phyloP scores from a whole-genome alignment of 2,113 vertebrate species.

The Cynoglossus semilaevis region DNA sequence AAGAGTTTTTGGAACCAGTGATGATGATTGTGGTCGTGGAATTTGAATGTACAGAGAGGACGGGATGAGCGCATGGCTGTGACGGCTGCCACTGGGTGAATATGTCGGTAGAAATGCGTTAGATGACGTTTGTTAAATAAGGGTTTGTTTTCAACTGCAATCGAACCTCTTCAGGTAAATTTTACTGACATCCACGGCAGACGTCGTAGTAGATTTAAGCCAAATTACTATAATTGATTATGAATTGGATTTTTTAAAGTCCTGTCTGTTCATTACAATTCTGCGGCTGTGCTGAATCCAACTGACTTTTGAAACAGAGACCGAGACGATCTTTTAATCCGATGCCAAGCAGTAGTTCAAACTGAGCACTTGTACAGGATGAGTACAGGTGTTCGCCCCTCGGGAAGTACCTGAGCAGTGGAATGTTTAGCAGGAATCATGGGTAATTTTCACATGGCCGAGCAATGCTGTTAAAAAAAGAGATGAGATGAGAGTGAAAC shows the following conservation, averaged over 20 bases:
- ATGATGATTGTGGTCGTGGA: too few relatives aligned
- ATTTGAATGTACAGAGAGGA: conserved; percentile 38
- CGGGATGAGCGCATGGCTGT: conserved; percentile 16
- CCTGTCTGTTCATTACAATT: conserved; percentile 55
- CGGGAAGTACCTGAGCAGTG: conserved; percentile 18
- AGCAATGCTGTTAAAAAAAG: conserved; percentile 20
- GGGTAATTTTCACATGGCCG: conserved; percentile 7
- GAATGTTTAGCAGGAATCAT: conserved; percentile 7
- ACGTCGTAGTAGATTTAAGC: conserved; percentile 8
- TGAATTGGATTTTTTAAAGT: conserved; percentile 27
- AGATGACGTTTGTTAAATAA: neutral
- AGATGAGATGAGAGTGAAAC: conserved; percentile 27
- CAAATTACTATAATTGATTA: conserved; percentile 27
- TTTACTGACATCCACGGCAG: conserved; percentile 22
- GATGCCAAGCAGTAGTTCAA: conserved; percentile 47
- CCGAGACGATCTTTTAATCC: conserved; percentile 27
- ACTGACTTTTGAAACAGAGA: conserved; percentile 49
- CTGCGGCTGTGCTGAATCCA: conserved; percentile 51
- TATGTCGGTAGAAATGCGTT: conserved; percentile 6
- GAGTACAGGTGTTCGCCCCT: conserved; percentile 12
- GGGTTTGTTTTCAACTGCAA: conserved; percentile 11
- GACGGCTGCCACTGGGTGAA: conserved; percentile 26
- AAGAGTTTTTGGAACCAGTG: conserved; percentile 24
- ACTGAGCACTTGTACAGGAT: conserved; percentile 23
- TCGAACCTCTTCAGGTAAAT: conserved; percentile 7